Evolutionary conservation across 2,888 invertebrate genomes (phyloP), one percentile per base, ranked within the genome.

Genomic region (Drosophila rellima): DNA sequence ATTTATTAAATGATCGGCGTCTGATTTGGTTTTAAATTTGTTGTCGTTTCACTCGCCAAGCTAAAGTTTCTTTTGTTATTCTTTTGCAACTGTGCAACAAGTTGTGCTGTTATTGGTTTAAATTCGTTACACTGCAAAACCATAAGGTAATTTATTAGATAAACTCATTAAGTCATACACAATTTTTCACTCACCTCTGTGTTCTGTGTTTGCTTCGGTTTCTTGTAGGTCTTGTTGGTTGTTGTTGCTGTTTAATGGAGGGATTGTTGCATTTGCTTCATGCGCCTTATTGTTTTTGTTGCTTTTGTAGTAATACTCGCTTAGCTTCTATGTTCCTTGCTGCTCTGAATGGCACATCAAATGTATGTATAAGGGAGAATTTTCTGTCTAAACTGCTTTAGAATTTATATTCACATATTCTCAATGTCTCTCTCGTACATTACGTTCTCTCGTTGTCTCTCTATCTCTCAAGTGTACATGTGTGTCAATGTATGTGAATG

Each of bases 331-430:
- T 52, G 82, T 77, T 79, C 57, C 66, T 68, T 65, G 59, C 52
- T 75, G 66, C 68, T 78, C 78, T 80, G 70, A 88, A 86, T 86
- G 85, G 85, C 85, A 86, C 85, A 85, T 85, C 75, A 80, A 85
- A 45, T 67, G 61, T 59, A 20, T 55, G 37, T 52, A 42, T 51
- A 31, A 60, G 60, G 59, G 60, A 74, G 63, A 72, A 56, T 77
- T 62, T 62, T 52, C 50, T 70, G 60, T 78, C 54, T 47, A 47
- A 72, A 55, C 51, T 50, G 52, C 29, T 59, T 54, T 40, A 3
- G 18, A 47, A 47, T 52, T 72, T 55, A 29, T 48, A 54, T 73
- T 74, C 64, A 78, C 73, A 72, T 74, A 59, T 73, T 77, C 67
- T 62, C 33, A 48, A 37, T 64, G 57, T 20, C 45, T 18, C 48